These are phyloP conservation scores for Xiphorhynchus erythropygius DNA, from an alignment of 2,797 vertebrate genomes.

Conservation along the genomic window DNA sequence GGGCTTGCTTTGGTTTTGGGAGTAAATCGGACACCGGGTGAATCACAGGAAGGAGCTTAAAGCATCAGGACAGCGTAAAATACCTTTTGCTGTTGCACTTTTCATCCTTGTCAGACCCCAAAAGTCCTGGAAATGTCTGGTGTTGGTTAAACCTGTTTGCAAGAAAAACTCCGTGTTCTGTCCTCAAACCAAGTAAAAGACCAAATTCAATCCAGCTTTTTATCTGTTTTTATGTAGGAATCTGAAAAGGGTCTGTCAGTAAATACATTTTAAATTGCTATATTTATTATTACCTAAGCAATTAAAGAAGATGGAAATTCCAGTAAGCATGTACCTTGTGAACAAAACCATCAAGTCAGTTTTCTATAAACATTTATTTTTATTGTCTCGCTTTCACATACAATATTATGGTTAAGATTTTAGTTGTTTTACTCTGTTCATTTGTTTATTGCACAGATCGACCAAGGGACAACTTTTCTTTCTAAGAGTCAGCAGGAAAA, in stretches of 20 bases:
- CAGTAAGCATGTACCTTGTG: neutral
- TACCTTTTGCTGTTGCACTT: neutral
- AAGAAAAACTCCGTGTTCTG: neutral
- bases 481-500: neutral
- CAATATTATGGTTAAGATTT: neutral
- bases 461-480: neutral
- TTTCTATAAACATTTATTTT: neutral
- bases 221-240: neutral
- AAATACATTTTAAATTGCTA: neutral
- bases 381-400: neutral
- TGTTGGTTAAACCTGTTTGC: neutral
- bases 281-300: conserved; percentile 13
- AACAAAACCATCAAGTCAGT: neutral
- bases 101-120: conserved; percentile 4
- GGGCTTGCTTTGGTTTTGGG: conserved; percentile 33
- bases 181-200: neutral
- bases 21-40: neutral
- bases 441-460: neutral
- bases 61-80: neutral
- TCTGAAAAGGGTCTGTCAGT: neutral
- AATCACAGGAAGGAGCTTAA: neutral
- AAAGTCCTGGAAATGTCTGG: neutral
- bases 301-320: neutral
- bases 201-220: neutral
- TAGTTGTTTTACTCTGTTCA: neutral